Evolutionary conservation across 2,113 vertebrate species (phyloP), one percentile per base, ranked within the genome.

Genomic region (Leptobrachium leishanense): DNA sequence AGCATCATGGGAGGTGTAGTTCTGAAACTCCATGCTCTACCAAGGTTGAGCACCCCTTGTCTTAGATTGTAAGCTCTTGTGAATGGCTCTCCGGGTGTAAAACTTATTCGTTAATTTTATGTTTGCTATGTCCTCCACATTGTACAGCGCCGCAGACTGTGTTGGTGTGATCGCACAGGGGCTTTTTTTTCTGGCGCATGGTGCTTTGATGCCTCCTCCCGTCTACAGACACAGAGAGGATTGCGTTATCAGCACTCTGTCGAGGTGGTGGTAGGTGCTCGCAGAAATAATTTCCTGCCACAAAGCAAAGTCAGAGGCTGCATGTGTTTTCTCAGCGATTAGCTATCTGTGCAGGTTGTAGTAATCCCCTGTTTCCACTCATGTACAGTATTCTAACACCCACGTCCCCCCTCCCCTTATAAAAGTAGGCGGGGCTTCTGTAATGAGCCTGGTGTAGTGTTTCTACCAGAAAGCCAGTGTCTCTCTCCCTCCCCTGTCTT

Each of bases 391-490:
- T 15, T 59, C 10, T 76, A 4, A 53, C 40, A 11, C 55, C 66
- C 75, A 2, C 69, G 54, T 82, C 64, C 83, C 65, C 79, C 69
- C 77, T 40, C 12, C 3, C 57, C 40, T 53, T 71, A 31, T 31
- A 31, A 31, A 31, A 31, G 66, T 83, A 82, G 86, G 84, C 77
- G 83, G 85, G 62, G 43, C 71, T 42, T 72, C 42, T n/a, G 41
- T 43, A n/a, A 67, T 70, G 67, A 76, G 75, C 54, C 41, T 54
- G 77, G 72, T 71, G 59, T 83, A 75, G 63, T 6, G 81, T 82
- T 79, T 65, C 77, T 0, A 9, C 43, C 50, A 41, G 20, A 40
- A 62, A 72, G 73, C 76, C 72, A 55, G 65, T 63, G 43, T 42
- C 75, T 66, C 44, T 50, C 6, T 31, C 54, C 54, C 54, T 71